Evolutionary conservation across 2,888 invertebrate genomes (phyloP), one percentile per base, ranked within the genome.

Genomic region (Papilio elwesi): DNA sequence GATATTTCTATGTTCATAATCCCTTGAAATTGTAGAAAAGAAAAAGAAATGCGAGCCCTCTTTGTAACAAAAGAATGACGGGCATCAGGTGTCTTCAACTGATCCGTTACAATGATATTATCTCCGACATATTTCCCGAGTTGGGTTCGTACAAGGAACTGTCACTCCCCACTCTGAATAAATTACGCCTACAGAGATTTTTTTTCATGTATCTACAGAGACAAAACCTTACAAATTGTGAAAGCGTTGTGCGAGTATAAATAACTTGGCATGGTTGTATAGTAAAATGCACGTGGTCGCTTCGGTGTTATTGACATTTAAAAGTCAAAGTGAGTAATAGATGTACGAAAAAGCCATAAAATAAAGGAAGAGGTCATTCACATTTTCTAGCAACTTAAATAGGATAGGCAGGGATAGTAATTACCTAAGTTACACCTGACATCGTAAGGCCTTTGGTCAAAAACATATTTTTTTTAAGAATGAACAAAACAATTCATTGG

Each of bases 21-120:
- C 81, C 77, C 76, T 74, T 74, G 70, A 78, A 85, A 86, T 87
- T 84, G 83, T 83, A 86, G 38, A 68, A 68, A 26, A 26, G 26
- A 85, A 83, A 26, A 80, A 75, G 75, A 16, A 73, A 69, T 75
- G 72, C 73, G 68, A 75, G 82, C 81, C 79, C 82, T 79, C 82
- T 79, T 81, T 81, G 81, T 82, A 80, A 84, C 83, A 83, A 80
- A 80, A 81, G 79, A 81, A 85, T 78, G 82, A 82, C 80, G 81
- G 87, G 90, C 87, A 92, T 92, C 93, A 93, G 93, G 93, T 93
- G 93, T 88, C 81, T 79, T 81, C 82, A 90, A 92, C 85, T 86
- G 90, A 88, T 90, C 87, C 85, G 83, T 84, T 83, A 86, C 86
- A 89, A 88, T 85, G 83, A 86, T 88, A 90, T 92, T 90, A 91